Percentiles rank a stretch among this genome's conserved stretches.
phyloP scores from a whole-genome alignment of 2,888 invertebrate genomes.

The Ophion ventricosus region DNA sequence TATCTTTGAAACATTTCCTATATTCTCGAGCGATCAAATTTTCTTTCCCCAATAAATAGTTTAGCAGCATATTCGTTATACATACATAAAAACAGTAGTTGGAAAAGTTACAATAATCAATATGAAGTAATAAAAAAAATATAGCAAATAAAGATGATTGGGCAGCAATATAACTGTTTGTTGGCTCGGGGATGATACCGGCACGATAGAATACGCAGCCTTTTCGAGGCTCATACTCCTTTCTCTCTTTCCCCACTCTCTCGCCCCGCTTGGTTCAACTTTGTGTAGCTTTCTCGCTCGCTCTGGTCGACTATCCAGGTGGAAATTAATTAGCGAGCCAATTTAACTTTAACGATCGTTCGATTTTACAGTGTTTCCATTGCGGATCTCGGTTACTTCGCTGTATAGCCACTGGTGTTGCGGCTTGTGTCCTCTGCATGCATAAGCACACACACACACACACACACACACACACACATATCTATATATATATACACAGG shows the following conservation, averaged over 20 bases:
- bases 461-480: not conserved
- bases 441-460: not conserved
- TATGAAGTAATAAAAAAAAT: not conserved
- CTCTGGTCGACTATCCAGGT: conserved; percentile 69
- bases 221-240: conserved; percentile 8
- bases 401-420: conserved; percentile 38
- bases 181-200: conserved; percentile 14
- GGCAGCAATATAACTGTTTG: not conserved
- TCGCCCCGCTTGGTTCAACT: not conserved
- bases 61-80: not conserved
- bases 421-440: conserved; percentile 1
- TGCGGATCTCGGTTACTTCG: conserved; percentile 47
- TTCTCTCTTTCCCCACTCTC: conserved; percentile 5
- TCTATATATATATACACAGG: not conserved
- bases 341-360: conserved; percentile 80
- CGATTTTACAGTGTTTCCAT: conserved; percentile 71
- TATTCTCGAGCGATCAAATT: not conserved
- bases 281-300: conserved; percentile 17
- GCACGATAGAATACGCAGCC: conserved; percentile 28
- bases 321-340: conserved; percentile 80
- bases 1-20: not conserved
- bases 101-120: not conserved
- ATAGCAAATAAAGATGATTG: not conserved
- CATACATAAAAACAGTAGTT: not conserved
- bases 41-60: not conserved